A percentile compares a stretch with the other conserved stretches of the same genome.
These are phyloP conservation scores for Apis cerana DNA, from an alignment of 1,140 invertebrate genomes.

Conservation along the genomic window DNA sequence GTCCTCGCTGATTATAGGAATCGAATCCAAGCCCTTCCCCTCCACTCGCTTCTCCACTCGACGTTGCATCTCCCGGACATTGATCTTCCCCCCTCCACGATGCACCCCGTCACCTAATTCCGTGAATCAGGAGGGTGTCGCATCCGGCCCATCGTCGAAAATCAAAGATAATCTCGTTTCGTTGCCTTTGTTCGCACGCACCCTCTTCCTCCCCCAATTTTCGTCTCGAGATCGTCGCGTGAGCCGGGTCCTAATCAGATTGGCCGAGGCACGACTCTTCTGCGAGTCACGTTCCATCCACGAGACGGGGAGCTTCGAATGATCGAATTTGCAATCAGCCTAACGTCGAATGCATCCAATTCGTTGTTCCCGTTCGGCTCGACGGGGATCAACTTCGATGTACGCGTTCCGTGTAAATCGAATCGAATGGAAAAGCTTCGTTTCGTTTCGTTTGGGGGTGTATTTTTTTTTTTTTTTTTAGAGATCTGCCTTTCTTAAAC, in stretches of 20 bases:
- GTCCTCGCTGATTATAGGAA: slow-evolving; percentile 87
- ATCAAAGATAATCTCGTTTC: slow-evolving; percentile 26
- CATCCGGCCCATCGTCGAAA: neutral
- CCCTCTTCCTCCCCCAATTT: neutral
- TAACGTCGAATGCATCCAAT: neutral
- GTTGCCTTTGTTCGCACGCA: slow-evolving; percentile 11
- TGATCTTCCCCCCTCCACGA: neutral
- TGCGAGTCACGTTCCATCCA: slow-evolving; percentile 32
- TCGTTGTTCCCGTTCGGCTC: neutral
- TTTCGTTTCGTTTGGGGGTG: too few species aligned
- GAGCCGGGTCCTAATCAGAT: slow-evolving; percentile 33
- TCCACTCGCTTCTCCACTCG: neutral
- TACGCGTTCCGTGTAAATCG: too few species aligned
- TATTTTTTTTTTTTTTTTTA: too few species aligned
- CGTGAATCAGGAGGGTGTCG: slow-evolving; percentile 1
- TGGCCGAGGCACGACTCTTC: neutral
- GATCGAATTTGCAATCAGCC: slow-evolving; percentile 29
- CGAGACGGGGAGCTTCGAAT: neutral
- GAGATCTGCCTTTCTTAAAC: too few species aligned
- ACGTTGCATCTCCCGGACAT: slow-evolving; percentile 4
- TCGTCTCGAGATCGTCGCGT: slow-evolving; percentile 2
- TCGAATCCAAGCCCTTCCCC: too few species aligned
- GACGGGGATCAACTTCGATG: too few species aligned
- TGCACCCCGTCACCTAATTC: neutral
- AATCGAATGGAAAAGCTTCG: too few species aligned